Evolutionary conservation across 2,797 vertebrate species (phyloP).

Genomic region (Nannoperca obscura): DNA sequence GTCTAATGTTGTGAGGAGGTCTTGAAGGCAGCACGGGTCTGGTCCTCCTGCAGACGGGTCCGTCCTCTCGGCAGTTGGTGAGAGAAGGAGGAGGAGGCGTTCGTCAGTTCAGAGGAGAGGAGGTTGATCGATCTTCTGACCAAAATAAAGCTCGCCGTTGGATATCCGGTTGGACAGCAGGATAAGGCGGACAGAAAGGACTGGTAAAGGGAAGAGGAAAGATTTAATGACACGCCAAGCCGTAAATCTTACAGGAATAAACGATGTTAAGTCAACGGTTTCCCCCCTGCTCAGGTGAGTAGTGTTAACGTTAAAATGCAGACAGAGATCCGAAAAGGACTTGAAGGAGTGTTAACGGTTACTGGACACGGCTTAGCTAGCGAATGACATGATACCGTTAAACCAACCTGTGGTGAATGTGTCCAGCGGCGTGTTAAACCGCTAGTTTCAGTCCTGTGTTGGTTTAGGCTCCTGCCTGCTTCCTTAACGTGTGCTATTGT

Average conservation of each 20-base stretch:
- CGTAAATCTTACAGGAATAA: not conserved
- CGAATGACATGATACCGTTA: not conserved
- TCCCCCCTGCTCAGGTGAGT: constrained; percentile 60
- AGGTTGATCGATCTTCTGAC: too few species aligned
- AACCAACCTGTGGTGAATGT: not conserved
- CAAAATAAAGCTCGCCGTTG: not conserved
- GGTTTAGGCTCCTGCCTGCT: too few species aligned
- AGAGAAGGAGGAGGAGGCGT: not conserved
- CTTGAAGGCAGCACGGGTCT: constrained; percentile 50
- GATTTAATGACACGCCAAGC: not conserved
- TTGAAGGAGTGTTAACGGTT: constrained; percentile 8
- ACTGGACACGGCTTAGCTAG: not conserved
- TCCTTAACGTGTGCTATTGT: not conserved
- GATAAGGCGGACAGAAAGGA: not conserved
- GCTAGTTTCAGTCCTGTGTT: not conserved
- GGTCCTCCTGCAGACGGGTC: not conserved
- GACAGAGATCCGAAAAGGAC: not conserved
- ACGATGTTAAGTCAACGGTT: constrained; percentile 37
- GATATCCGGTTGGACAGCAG: not conserved
- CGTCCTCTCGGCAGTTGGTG: constrained; percentile 32
- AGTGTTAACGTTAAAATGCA: not conserved
- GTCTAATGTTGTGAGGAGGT: constrained; percentile 25
- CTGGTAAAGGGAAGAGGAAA: not conserved
- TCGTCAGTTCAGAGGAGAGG: rapidly evolving
- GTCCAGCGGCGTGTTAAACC: not conserved